Evolutionary conservation across 1,140 invertebrate genomes (phyloP), one percentile per base, ranked within the genome.

Genomic region (Parasteatoda tepidariorum): DNA sequence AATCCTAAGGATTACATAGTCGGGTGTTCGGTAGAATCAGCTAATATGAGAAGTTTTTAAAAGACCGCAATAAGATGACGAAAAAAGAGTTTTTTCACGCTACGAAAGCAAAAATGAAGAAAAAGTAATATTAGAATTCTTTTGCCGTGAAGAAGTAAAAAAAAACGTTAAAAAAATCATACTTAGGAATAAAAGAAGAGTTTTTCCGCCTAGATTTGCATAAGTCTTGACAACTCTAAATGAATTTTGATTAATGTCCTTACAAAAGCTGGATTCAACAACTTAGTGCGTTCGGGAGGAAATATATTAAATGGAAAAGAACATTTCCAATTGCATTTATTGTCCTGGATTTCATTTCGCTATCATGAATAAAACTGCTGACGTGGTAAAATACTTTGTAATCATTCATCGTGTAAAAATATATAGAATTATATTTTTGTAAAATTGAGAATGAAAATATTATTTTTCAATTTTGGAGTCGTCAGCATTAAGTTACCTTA

Each of bases 31-130:
- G 24, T 30, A 28, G 48, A 30, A 71, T 41, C 41, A 26, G 68
- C 48, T 71, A 71, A 71, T 71, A 71, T 71, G 68, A 48, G 48
- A 57, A 71, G 48, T 55, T 71, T 74, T 74, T 61, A 61, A 61
- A 30, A 74, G 71, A 22, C 55, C 31, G 18, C 41, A 71, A 57
- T 48, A 71, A 68, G 3, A 48, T 2, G 34, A 34, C n/a, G 6
- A n/a, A 13, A 55, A 31, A 30, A 9, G 22, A 15, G 11, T 1
- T 28, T 15, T 41, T 41, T 28, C 26, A 68, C 26, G 7, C 34
- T 11, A 4, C 6, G 26, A 55, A 57, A 55, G 22, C 54, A 22
- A 22, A 41, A 70, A 48, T 15, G 28, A 54, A 70, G 34, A 70
- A 59, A 28, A n/a, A 70, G 24, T 7, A 70, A 54, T 33, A 48